Percentiles rank a stretch among this genome's conserved stretches.
Evolutionary conservation across 2,888 invertebrate genomes (phyloP).

Genomic region (Drosophila ezoana): DNA sequence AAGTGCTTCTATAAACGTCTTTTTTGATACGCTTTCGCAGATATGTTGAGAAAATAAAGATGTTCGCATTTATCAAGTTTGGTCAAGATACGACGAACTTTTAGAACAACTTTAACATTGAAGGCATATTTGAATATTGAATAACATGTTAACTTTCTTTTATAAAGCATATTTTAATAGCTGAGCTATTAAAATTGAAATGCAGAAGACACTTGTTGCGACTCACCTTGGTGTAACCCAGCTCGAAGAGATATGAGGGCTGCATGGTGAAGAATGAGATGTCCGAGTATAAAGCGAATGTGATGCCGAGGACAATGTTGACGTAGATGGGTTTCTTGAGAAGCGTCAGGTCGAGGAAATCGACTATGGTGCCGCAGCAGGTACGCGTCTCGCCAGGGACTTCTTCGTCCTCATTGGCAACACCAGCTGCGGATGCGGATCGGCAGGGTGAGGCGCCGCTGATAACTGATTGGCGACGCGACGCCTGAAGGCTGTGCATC

Average conservation of each 20-base stretch:
- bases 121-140: no score
- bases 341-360: conserved; percentile 88
- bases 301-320: conserved; percentile 89
- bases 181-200: no score
- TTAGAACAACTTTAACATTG: no score
- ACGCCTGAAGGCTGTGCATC: conserved; percentile 68
- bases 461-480: conserved; percentile 60
- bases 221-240: conserved; percentile 81
- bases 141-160: no score
- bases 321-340: conserved; percentile 88
- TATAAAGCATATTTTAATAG: no score
- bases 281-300: conserved; percentile 89
- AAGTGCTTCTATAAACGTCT: no score
- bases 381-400: conserved; percentile 5
- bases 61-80: no score
- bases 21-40: no score
- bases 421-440: neutral
- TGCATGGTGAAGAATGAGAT: conserved; percentile 89
- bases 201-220: no score
- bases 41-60: no score
- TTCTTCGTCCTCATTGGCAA: neutral
- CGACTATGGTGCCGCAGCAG: conserved; percentile 86
- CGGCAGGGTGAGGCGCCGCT: neutral
- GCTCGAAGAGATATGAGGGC: conserved; percentile 86
- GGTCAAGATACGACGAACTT: no score